Evolutionary conservation across 2,888 invertebrate genomes (phyloP), one percentile per base, ranked within the genome.

Genomic region (Ethmia dodecea): DNA sequence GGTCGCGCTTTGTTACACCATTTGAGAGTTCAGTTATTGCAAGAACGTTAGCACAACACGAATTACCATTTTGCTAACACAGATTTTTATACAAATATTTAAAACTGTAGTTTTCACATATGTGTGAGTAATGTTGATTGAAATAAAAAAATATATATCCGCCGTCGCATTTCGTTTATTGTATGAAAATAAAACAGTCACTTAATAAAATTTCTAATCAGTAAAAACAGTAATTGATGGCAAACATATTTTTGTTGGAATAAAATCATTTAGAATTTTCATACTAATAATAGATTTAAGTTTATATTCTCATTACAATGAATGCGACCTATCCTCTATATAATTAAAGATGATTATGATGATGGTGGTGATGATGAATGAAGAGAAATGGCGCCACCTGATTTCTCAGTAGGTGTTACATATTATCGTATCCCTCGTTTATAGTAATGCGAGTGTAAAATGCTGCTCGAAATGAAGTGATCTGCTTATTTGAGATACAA

Each of bases 101-200:
- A n/a, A n/a, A n/a, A n/a, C n/a, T n/a, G n/a, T n/a, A n/a, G n/a
- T n/a, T n/a, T n/a, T n/a, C n/a, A n/a, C n/a, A n/a, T n/a, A n/a
- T n/a, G n/a, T n/a, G n/a, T n/a, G n/a, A n/a, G n/a, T n/a, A n/a
- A n/a, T n/a, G n/a, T n/a, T n/a, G n/a, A n/a, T n/a, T n/a, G n/a
- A n/a, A n/a, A n/a, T n/a, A n/a, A n/a, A n/a, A n/a, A 79, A 75
- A 63, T 55, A 52, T 35, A 37, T 39, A 41, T 84, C 65, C 86
- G 86, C 86, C 86, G 69, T 84, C 83, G 71, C 86, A 86, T 83
- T 80, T 73, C 67, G 45, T 86, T 62, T 84, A 84, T 81, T 84
- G 80, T 60, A 79, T 70, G 77, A 84, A 83, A 84, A 79, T 57
- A 72, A 53, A 65, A 42, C 35, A 52, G 45, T 45, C 51, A 37